phyloP scores from a whole-genome alignment of 37 sponge, comb jelly and placozoan species.

The Ianthella basta region DNA sequence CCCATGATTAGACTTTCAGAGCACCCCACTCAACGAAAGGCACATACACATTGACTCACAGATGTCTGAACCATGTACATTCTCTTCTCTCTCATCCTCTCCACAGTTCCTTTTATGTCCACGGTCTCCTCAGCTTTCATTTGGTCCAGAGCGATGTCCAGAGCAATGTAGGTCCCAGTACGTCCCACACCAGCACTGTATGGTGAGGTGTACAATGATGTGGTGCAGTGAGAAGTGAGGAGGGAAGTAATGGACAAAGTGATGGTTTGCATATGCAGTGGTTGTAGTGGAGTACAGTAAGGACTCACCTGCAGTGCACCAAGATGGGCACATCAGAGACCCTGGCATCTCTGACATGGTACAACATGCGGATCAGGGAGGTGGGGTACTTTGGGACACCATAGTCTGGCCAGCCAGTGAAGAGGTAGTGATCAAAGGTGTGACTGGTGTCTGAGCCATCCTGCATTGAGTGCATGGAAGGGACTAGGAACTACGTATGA shows the following conservation, averaged over 20 bases:
- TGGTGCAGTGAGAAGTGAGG: too few relatives aligned
- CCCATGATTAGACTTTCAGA: too few relatives aligned
- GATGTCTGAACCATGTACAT: constrained; percentile 75
- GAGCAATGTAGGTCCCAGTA: constrained; percentile 70
- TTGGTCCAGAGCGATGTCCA: constrained; percentile 65
- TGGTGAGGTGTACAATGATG: too few relatives aligned
- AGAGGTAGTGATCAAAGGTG: constrained; percentile 26
- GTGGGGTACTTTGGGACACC: constrained; percentile 33
- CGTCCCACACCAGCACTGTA: constrained; percentile 85
- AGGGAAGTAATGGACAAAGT: too few relatives aligned
- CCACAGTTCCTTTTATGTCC: constrained; percentile 51
- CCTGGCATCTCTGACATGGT: constrained; percentile 10
- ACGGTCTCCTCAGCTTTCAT: constrained; percentile 43
- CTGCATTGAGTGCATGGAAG: too few relatives aligned
- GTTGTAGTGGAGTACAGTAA: too few relatives aligned
- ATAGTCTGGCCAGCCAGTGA: constrained; percentile 36
- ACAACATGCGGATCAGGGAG: constrained; percentile 19
- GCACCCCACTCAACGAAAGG: too few relatives aligned
- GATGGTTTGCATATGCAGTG: too few relatives aligned
- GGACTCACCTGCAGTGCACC: constrained; percentile 24
- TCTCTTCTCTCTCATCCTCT: constrained; percentile 60
- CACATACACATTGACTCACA: constrained; percentile 22
- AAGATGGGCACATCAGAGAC: background rate
- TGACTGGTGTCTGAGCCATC: background rate
- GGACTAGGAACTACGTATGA: too few relatives aligned